Evolutionary conservation across 2,797 vertebrate genomes (phyloP).

Genomic region (Hippoglossus hippoglossus): DNA sequence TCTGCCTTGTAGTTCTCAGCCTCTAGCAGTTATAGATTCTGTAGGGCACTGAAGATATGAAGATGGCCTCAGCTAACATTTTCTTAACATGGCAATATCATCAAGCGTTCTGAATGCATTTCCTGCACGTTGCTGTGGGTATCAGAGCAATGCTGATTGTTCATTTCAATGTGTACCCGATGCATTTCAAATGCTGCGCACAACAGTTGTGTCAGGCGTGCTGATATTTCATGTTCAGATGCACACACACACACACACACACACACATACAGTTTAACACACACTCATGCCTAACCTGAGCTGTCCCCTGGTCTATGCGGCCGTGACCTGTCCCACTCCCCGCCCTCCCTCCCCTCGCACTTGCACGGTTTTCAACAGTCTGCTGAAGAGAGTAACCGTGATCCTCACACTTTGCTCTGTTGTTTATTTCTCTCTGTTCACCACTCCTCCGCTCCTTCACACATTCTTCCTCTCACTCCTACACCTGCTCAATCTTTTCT

Average conservation of each 20-base stretch:
- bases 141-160: slow-evolving; percentile 49
- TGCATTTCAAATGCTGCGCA: slow-evolving; percentile 67
- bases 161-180: slow-evolving; percentile 46
- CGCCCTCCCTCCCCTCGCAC: slow-evolving; percentile 51
- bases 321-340: slow-evolving; percentile 68
- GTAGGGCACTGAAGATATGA: slow-evolving; percentile 68
- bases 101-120: slow-evolving; percentile 59
- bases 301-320: slow-evolving; percentile 68
- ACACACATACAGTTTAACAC: slow-evolving; percentile 12
- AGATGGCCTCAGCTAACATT: slow-evolving; percentile 26
- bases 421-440: slow-evolving; percentile 81
- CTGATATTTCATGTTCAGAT: slow-evolving; percentile 26
- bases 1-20: not conserved
- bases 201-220: slow-evolving; percentile 15
- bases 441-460: slow-evolving; percentile 66
- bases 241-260: slow-evolving; percentile 32
- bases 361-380: slow-evolving; percentile 76
- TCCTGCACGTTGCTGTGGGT: slow-evolving; percentile 64
- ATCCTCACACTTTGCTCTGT: slow-evolving; percentile 82
- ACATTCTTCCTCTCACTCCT: slow-evolving; percentile 61
- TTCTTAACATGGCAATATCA: slow-evolving; percentile 32
- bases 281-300: slow-evolving; percentile 63
- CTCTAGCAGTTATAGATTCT: slow-evolving; percentile 21
- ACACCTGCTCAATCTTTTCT: slow-evolving; percentile 54
- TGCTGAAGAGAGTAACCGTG: slow-evolving; percentile 74